Percentiles rank a stretch among this genome's conserved stretches.
Conservation (phyloP, 30 jellyfish, hydroid and myxozoan genomes). For the Aurelia aurita region DNA sequence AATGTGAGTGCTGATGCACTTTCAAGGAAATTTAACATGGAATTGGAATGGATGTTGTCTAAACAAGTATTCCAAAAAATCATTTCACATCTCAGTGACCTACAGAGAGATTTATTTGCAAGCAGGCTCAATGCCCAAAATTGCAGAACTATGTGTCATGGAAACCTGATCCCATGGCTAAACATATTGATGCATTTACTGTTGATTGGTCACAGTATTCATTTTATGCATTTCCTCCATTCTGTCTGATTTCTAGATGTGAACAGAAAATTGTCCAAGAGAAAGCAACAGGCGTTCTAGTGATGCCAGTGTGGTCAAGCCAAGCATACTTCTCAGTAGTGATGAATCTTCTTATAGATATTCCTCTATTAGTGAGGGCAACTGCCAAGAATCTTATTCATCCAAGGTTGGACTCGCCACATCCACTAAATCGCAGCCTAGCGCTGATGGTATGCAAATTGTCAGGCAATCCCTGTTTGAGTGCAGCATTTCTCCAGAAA, state of each 20-base stretch:
- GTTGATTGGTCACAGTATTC: slow-evolving; percentile 21
- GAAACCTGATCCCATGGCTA: slow-evolving; percentile 53
- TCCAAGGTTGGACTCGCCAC: slow-evolving; percentile 19
- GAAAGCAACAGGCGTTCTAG: slow-evolving; percentile 19
- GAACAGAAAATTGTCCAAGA: slow-evolving; percentile 37
- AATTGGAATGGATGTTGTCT: slow-evolving; percentile 37
- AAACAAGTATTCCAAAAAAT: not conserved
- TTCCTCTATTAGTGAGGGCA: slow-evolving; percentile 31
- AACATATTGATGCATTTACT: slow-evolving; percentile 47
- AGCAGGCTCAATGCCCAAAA: slow-evolving; percentile 27
- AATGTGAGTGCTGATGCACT: slow-evolving; percentile 17
- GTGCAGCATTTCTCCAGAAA: slow-evolving; percentile 24
- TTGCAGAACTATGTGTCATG: slow-evolving; percentile 44
- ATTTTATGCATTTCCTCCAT: slow-evolving; percentile 54
- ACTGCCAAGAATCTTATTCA: not conserved
- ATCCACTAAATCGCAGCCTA: slow-evolving; percentile 28
- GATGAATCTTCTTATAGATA: slow-evolving; percentile 7
- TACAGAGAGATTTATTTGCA: slow-evolving; percentile 39
- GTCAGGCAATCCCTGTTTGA: slow-evolving; percentile 48
- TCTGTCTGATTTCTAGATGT: slow-evolving; percentile 43
- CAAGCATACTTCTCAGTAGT: slow-evolving; percentile 30
- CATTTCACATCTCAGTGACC: not conserved
- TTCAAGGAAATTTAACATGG: slow-evolving; percentile 25
- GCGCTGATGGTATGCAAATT: slow-evolving; percentile 33
- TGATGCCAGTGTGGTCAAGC: slow-evolving; percentile 17